Conservation (phyloP, 2,888 invertebrate species). For the Synanthedon andrenaeformis region DNA sequence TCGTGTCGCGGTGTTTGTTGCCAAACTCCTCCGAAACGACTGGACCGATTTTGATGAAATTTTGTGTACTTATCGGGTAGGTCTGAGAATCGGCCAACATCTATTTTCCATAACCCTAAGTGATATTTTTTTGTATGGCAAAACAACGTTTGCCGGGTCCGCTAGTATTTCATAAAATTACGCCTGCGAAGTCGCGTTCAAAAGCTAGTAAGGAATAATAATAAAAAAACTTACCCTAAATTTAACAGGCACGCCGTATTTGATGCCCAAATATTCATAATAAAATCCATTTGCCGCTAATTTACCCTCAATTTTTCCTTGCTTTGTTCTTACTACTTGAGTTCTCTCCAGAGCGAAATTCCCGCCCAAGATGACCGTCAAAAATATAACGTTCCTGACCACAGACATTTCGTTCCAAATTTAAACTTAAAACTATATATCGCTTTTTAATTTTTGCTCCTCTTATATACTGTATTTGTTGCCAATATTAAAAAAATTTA, state of each 20-base stretch:
- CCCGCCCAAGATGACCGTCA: constrained; percentile 18
- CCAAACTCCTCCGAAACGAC: too few species aligned
- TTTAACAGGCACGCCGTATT: constrained; percentile 43
- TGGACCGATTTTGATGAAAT: too few species aligned
- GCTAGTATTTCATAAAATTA: not conserved
- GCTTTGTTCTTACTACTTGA: constrained; percentile 37
- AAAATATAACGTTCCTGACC: constrained; percentile 17
- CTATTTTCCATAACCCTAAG: too few species aligned
- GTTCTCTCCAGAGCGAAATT: constrained; percentile 23
- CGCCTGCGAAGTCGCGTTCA: too few species aligned
- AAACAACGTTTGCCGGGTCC: too few species aligned
- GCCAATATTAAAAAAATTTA: too few species aligned
- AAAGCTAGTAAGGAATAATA: not conserved
- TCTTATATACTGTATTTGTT: constrained; percentile 2
- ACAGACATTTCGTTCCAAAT: constrained; percentile 15
- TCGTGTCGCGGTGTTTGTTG: too few species aligned
- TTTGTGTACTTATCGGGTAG: too few species aligned
- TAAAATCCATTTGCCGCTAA: constrained; percentile 36
- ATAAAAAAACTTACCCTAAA: constrained; percentile 37
- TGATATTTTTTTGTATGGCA: too few species aligned
- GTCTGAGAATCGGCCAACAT: too few species aligned
- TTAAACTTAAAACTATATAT: constrained; percentile 12
- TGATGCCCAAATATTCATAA: constrained; percentile 50
- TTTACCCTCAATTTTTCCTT: constrained; percentile 48
- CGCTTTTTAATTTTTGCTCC: constrained; percentile 9